A percentile compares a stretch with the other conserved stretches of the same genome.
Evolutionary conservation across 2,888 invertebrate genomes (phyloP).

Genomic region (Agonum fuliginosum): DNA sequence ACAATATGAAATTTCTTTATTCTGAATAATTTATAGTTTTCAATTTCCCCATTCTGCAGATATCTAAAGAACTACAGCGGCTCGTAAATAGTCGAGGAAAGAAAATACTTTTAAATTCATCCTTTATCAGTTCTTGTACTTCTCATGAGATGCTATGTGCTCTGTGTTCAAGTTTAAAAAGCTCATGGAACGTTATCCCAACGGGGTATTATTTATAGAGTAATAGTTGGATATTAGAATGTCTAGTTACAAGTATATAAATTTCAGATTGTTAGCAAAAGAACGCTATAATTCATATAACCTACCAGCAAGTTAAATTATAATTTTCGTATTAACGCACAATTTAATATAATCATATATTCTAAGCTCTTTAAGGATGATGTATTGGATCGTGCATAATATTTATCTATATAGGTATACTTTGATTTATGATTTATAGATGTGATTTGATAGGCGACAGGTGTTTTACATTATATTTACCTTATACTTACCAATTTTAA

Average conservation of each 20-base stretch:
- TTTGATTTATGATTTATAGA: conserved; percentile 36
- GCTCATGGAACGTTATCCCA: conserved; percentile 24
- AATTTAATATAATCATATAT: conserved; percentile 45
- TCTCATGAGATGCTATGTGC: neutral
- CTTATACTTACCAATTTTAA: too few relatives aligned
- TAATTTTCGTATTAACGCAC: conserved; percentile 44
- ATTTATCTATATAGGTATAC: conserved; percentile 9
- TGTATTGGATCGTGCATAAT: conserved; percentile 27
- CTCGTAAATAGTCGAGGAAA: neutral
- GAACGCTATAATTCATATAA: conserved; percentile 43
- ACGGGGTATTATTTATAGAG: conserved; percentile 42
- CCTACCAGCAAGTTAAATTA: conserved; percentile 36
- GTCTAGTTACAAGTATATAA: conserved; percentile 46
- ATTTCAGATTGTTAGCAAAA: conserved; percentile 42
- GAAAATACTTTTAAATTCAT: neutral
- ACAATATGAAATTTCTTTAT: neutral
- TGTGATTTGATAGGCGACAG: too few relatives aligned
- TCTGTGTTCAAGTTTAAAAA: conserved; percentile 10
- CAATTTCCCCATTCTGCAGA: neutral
- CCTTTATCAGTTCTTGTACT: conserved; percentile 12
- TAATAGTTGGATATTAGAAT: conserved; percentile 45
- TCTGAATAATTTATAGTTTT: neutral
- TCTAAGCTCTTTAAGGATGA: conserved; percentile 35
- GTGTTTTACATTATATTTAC: too few relatives aligned
- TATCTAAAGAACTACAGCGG: neutral